A percentile compares a stretch with the other conserved stretches of the same genome.
phyloP scores from a whole-genome alignment of 2,888 invertebrate genomes.

The Sinotaia quadrata region DNA sequence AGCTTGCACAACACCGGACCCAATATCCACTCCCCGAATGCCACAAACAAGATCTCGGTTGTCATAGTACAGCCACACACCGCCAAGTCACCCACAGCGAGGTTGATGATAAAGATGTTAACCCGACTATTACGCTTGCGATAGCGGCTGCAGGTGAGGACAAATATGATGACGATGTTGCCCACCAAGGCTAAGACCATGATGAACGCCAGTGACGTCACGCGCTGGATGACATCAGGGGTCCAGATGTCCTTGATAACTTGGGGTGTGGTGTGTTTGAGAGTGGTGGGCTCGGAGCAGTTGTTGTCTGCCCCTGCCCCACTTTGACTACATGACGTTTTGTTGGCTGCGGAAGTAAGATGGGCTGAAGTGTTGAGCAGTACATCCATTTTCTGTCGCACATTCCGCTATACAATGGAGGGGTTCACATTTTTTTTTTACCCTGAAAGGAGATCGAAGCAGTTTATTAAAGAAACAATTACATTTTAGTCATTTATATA shows the following conservation, averaged over 20 bases:
- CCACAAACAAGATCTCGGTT: conserved; percentile 72
- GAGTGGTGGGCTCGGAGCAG: too few relatives aligned
- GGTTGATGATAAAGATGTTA: conserved; percentile 73
- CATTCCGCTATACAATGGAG: too few relatives aligned
- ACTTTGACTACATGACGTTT: too few relatives aligned
- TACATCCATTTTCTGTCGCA: too few relatives aligned
- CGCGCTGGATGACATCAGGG: conserved; percentile 70
- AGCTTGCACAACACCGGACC: conserved; percentile 71
- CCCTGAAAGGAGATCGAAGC: too few relatives aligned
- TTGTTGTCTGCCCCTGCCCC: too few relatives aligned
- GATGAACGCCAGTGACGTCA: conserved; percentile 69
- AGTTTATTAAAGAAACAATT: too few relatives aligned
- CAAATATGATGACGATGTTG: conserved; percentile 70
- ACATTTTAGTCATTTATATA: too few relatives aligned
- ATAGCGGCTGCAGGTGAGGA: conserved; percentile 69
- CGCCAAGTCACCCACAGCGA: conserved; percentile 72
- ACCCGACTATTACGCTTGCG: conserved; percentile 70
- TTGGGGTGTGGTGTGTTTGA: too few relatives aligned
- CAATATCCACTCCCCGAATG: conserved; percentile 73
- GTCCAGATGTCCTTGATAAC: conserved; percentile 65
- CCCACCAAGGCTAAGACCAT: conserved; percentile 71
- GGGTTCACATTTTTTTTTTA: too few relatives aligned
- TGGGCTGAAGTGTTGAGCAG: too few relatives aligned
- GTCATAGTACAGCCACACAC: conserved; percentile 73
- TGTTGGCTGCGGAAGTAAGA: too few relatives aligned